Percentiles rank a stretch among this genome's conserved stretches.
These are phyloP conservation scores for Melangyna quadrimaculata DNA, from an alignment of 2,888 invertebrate genomes.

Conservation along the genomic window DNA sequence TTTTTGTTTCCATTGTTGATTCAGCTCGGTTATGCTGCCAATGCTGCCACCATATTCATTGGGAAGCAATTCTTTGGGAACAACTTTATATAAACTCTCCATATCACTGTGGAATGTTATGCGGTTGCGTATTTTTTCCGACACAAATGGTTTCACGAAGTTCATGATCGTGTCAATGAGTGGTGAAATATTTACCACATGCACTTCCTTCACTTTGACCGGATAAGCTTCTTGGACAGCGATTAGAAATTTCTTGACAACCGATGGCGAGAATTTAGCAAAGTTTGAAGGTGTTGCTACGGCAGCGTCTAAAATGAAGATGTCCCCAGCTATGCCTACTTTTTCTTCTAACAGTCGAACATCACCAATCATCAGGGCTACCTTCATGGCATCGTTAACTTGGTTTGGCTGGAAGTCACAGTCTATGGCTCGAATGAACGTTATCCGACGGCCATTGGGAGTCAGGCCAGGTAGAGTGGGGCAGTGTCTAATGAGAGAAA, in stretches of 20 bases:
- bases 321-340: conserved; percentile 91
- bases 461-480: conserved; percentile 92
- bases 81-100: conserved; percentile 88
- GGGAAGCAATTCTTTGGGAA: conserved; percentile 91
- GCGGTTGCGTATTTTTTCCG: conserved; percentile 92
- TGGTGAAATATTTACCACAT: conserved; percentile 91
- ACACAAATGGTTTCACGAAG: conserved; percentile 92
- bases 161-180: conserved; percentile 92
- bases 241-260: conserved; percentile 92
- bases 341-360: conserved; percentile 89
- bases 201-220: conserved; percentile 92
- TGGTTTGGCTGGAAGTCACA: conserved; percentile 87
- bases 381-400: conserved; percentile 90
- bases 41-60: conserved; percentile 92
- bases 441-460: conserved; percentile 89
- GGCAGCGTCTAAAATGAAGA: conserved; percentile 90
- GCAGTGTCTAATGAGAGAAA: conserved; percentile 83
- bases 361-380: conserved; percentile 92
- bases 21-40: conserved; percentile 87
- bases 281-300: conserved; percentile 91
- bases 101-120: conserved; percentile 89
- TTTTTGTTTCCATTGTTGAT: conserved; percentile 90
- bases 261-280: conserved; percentile 90
- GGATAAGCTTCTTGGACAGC: conserved; percentile 95
- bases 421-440: conserved; percentile 87